phyloP scores from a whole-genome alignment of 2,113 vertebrate species.

The Dolichotis patagonum region DNA sequence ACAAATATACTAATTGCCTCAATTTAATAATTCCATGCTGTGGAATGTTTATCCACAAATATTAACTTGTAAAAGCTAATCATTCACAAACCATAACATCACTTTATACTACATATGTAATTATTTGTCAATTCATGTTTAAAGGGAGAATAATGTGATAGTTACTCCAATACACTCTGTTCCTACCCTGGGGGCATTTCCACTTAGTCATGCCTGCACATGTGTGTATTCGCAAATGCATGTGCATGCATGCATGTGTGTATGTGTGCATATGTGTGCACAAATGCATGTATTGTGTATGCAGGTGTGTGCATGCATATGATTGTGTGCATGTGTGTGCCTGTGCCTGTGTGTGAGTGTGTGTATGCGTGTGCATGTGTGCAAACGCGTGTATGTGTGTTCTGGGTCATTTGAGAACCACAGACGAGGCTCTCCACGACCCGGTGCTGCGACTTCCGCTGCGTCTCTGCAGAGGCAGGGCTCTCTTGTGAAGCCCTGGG shows the following conservation, averaged over 20 bases:
- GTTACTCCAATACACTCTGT: not conserved
- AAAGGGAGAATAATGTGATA: not conserved
- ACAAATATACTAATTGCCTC: not conserved
- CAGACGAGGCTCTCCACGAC: not conserved
- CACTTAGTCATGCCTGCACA: not conserved
- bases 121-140: not conserved
- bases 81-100: not conserved
- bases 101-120: not conserved
- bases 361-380: too few relatives aligned
- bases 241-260: too few relatives aligned
- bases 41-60: not conserved
- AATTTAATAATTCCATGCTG: not conserved
- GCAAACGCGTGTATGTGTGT: not conserved
- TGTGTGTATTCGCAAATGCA: too few relatives aligned
- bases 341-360: too few relatives aligned
- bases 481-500: not conserved
- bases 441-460: not conserved
- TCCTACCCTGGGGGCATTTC: not conserved
- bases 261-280: too few relatives aligned
- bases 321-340: too few relatives aligned
- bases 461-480: not conserved
- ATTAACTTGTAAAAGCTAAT: not conserved
- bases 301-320: too few relatives aligned
- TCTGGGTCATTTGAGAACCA: not conserved
- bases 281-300: too few relatives aligned